Conservation (phyloP, 2,797 vertebrate genomes). For the Potorous gilbertii region DNA sequence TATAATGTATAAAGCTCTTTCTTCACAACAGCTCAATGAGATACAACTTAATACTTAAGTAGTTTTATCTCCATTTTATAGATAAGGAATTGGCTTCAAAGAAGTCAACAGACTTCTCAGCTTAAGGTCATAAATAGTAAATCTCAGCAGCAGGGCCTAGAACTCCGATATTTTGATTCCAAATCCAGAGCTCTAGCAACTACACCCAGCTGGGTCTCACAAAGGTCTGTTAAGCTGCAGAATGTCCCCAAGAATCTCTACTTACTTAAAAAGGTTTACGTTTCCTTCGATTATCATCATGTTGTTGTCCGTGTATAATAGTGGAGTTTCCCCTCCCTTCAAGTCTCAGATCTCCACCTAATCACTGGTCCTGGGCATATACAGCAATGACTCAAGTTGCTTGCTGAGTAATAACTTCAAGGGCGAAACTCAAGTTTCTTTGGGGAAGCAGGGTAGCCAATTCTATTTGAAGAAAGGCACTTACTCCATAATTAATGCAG, state of each 20-base stretch:
- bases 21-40: background rate
- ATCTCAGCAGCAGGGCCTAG: background rate
- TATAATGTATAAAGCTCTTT: background rate
- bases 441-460: constrained; percentile 46
- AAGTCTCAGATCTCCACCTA: background rate
- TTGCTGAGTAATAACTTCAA: constrained; percentile 48
- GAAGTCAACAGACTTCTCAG: background rate
- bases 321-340: constrained; percentile 1
- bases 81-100: background rate
- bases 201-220: background rate
- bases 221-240: constrained; percentile 30
- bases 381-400: constrained; percentile 33
- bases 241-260: constrained; percentile 45
- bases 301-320: constrained; percentile 18
- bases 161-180: background rate
- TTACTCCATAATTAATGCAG: constrained; percentile 69
- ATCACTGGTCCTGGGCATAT: background rate
- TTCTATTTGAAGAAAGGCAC: constrained; percentile 47
- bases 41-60: background rate
- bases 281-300: background rate
- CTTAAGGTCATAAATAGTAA: background rate
- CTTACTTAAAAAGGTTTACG: constrained; percentile 2
- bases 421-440: constrained; percentile 63
- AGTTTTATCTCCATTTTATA: background rate
- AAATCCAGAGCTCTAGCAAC: background rate